Percentiles rank a stretch among this genome's conserved stretches.
Evolutionary conservation across 2,888 invertebrate genomes (phyloP).

Genomic region (Cancer borealis): DNA sequence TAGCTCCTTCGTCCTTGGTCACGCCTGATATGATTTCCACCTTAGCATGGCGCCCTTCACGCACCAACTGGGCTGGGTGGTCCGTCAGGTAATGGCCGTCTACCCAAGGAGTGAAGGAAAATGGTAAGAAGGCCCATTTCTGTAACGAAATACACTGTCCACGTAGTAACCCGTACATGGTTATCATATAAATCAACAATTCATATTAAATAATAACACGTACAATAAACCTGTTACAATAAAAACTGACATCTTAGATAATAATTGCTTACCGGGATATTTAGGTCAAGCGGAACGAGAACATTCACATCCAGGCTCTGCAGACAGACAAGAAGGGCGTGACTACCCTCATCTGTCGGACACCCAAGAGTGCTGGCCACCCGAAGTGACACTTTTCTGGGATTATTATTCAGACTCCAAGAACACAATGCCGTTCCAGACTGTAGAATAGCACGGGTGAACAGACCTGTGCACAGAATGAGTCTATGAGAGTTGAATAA

Average conservation of each 20-base stretch:
- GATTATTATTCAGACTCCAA: neutral
- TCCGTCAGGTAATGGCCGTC: conserved; percentile 58
- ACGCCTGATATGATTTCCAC: conserved; percentile 51
- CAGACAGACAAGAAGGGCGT: conserved; percentile 49
- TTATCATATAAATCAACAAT: too few relatives aligned
- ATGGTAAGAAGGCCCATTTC: conserved; percentile 43
- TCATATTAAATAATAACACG: too few relatives aligned
- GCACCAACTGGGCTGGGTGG: conserved; percentile 30
- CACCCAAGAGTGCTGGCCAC: conserved; percentile 21
- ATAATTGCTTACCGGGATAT: conserved; percentile 20
- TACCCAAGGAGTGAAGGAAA: conserved; percentile 41
- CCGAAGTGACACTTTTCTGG: neutral
- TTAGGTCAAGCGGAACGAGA: neutral
- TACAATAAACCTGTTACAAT: too few relatives aligned
- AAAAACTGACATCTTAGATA: too few relatives aligned
- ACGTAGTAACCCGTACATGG: too few relatives aligned
- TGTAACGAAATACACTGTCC: neutral
- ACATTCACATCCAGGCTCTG: neutral
- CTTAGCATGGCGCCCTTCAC: neutral
- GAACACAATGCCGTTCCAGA: conserved; percentile 57
- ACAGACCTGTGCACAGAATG: conserved; percentile 50
- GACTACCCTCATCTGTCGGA: neutral
- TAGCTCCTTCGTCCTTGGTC: conserved; percentile 34
- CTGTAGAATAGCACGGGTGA: conserved; percentile 64
- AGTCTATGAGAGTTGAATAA: neutral